Conservation (phyloP, 2,113 vertebrate species). For the Boulengeromyrus knoepffleri region DNA sequence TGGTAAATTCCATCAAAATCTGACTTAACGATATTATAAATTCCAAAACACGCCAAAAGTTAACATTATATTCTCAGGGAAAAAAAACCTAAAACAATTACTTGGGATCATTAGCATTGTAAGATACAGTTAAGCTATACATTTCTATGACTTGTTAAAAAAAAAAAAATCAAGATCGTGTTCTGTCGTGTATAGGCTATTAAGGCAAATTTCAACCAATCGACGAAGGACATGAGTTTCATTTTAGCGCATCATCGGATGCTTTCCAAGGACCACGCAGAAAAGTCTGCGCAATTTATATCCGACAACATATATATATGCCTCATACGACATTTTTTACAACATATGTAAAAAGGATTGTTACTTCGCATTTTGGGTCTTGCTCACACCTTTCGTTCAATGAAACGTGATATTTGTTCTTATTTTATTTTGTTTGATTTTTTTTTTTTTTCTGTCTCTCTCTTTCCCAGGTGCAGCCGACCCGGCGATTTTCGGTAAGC, state of each 20-base stretch:
- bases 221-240: background rate
- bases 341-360: background rate
- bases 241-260: background rate
- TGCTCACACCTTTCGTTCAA: background rate
- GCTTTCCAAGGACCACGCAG: background rate
- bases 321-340: background rate
- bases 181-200: background rate
- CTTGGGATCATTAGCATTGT: background rate
- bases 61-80: background rate
- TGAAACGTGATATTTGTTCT: background rate
- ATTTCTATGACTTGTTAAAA: background rate
- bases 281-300: background rate
- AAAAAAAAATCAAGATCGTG: background rate
- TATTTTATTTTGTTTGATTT: background rate
- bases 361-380: background rate
- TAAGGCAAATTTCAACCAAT: background rate
- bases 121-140: background rate
- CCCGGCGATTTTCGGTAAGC: conserved; percentile 49
- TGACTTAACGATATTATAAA: background rate
- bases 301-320: background rate
- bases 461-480: background rate
- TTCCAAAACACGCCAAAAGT: background rate
- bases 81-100: background rate
- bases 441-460: background rate
- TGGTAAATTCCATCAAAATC: background rate